Evolutionary conservation across 92 coral and sea anemone species (phyloP), one percentile per base, ranked within the genome.

Genomic region (Zoanthus solanderi): DNA sequence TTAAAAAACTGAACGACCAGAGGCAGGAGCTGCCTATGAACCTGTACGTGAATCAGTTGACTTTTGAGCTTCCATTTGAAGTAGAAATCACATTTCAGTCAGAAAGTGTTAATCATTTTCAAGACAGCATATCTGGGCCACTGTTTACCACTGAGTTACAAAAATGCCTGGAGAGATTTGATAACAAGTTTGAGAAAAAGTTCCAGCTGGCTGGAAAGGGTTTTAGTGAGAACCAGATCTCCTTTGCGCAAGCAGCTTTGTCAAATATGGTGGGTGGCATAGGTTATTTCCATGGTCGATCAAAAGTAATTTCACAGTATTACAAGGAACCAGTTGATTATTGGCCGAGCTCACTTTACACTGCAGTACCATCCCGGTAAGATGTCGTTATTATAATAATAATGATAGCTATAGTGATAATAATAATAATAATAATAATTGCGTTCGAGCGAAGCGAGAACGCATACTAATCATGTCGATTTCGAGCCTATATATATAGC

Each of bases 231-330:
- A 93, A 90, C 37, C 93, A 95, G 69, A 79, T 91, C 18, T n/a
- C 85, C 29, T 97, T 97, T 72, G 98, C 98, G 4, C 98, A 95
- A 83, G 99, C 98, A 3, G 96, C 97, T 4, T 72, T 97, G 4
- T 94, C 97, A 61, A 97, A 97, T 88, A 93, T 93, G 92, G 76
- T 97, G 30, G 99, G 99, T 30, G 99, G 99, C 13, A 92, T 97
- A 4, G 98, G 99, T 2, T 95, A 94, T 77, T 97, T 97, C 83
- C 90, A 97, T 76, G 99, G 99, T 15, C 92, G 80, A 29, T 97
- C 99, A 0, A 87, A 89, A 12, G 99, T 97, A n/a, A 90, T 95
- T 52, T 97, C 99, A 14, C 94, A 91, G 45, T 92, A 78, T 69
- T 81, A 91, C 47, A 97, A 97, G 88, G 93, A 92, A 17, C 97